A percentile compares a stretch with the other conserved stretches of the same genome.
Evolutionary conservation across 2,888 invertebrate genomes (phyloP).

Genomic region (Nephrotoma appendiculata): DNA sequence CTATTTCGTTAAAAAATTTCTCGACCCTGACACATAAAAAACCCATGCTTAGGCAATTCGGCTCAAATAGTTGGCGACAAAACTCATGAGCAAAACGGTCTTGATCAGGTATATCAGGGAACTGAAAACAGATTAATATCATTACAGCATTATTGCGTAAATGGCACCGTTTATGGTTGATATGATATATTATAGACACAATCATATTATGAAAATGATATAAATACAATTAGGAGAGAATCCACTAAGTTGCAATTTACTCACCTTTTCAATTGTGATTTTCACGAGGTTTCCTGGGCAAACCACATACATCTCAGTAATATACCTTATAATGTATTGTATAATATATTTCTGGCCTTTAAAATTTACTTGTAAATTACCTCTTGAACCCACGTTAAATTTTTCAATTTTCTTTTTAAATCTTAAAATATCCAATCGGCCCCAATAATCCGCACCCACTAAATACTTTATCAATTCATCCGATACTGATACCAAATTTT

Average conservation of each 20-base stretch:
- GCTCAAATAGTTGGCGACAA: background rate
- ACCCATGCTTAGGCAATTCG: background rate
- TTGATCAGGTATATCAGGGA: too few species aligned
- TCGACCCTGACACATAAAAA: background rate
- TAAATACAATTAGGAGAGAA: too few species aligned
- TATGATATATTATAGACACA: too few species aligned
- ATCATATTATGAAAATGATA: too few species aligned
- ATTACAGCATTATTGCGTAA: too few species aligned
- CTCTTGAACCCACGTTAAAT: background rate
- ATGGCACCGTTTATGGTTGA: too few species aligned
- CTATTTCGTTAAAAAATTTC: background rate
- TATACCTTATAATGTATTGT: background rate
- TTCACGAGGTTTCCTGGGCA: background rate
- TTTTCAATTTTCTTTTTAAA: background rate
- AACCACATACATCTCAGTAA: background rate
- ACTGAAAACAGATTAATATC: background rate
- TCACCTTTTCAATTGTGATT: background rate
- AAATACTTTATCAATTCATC: background rate
- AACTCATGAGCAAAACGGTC: background rate
- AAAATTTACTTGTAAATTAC: background rate
- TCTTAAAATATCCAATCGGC: background rate
- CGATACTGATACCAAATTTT: background rate
- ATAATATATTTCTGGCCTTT: background rate
- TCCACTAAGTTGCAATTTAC: background rate
- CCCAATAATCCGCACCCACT: background rate